Evolutionary conservation across 2,888 invertebrate species (phyloP).

Genomic region (Yponomeuta sedellus): DNA sequence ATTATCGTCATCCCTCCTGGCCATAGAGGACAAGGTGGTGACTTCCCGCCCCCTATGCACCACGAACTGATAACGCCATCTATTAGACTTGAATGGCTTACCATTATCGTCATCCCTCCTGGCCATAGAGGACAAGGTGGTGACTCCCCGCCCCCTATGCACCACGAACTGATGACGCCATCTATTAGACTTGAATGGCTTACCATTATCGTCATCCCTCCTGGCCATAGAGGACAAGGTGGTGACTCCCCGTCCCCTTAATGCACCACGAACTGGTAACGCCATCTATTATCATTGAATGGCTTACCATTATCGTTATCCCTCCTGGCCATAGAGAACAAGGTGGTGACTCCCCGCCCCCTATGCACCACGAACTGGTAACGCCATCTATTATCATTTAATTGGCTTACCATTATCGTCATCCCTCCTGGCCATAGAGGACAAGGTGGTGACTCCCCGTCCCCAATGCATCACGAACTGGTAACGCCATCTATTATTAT

Average conservation of each 20-base stretch:
- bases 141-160: conserved; percentile 86
- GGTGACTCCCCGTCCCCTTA: no score
- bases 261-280: no score
- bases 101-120: conserved; percentile 47
- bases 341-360: conserved; percentile 85
- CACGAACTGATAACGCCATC: conserved; percentile 81
- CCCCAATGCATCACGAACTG: no score
- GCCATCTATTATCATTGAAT: no score
- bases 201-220: no score
- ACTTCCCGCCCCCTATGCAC: conserved; percentile 88
- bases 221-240: no score
- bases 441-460: no score
- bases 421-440: no score
- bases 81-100: not conserved
- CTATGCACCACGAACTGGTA: conserved; percentile 88
- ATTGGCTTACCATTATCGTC: no score
- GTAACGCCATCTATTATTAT: no score
- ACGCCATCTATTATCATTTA: no score
- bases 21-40: conserved; percentile 83
- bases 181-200: no score
- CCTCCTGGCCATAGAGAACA: conserved; percentile 76
- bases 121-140: conserved; percentile 82
- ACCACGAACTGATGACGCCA: conserved; percentile 84
- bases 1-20: conserved; percentile 47
- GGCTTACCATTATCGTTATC: conserved; percentile 38